Conservation (phyloP, 2,888 invertebrate species). For the Agonopterix arenella region DNA sequence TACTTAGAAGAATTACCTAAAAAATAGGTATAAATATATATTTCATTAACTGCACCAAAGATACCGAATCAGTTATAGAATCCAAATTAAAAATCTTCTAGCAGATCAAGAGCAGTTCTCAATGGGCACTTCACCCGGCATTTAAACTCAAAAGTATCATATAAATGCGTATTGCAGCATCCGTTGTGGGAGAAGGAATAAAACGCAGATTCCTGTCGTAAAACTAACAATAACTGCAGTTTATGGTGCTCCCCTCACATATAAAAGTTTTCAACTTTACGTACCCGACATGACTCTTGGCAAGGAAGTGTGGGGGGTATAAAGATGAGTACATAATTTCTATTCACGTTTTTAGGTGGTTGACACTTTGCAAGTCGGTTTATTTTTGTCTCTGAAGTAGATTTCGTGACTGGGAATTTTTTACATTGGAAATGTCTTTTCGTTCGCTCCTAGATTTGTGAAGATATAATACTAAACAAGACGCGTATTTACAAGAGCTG, state of each 20-base stretch:
- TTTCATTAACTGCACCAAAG: too few species aligned
- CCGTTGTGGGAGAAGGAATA: slow-evolving; percentile 17
- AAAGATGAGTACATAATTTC: not conserved
- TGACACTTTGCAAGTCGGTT: not conserved
- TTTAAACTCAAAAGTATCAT: slow-evolving; percentile 7
- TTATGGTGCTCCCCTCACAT: slow-evolving; percentile 27
- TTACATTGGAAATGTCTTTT: too few species aligned
- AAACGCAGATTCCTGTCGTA: slow-evolving; percentile 30
- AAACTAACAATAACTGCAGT: slow-evolving; percentile 35
- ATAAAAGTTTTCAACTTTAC: slow-evolving; percentile 29
- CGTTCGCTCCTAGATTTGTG: too few species aligned
- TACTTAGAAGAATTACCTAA: too few species aligned
- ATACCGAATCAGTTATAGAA: too few species aligned
- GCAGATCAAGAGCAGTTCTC: too few species aligned
- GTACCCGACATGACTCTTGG: slow-evolving; percentile 12
- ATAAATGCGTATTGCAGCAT: slow-evolving; percentile 9
- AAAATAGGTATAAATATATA: too few species aligned
- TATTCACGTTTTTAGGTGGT: not conserved
- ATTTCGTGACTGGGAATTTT: too few species aligned
- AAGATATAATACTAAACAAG: too few species aligned
- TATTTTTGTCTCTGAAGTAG: too few species aligned
- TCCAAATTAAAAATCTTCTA: too few species aligned
- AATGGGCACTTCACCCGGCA: not conserved
- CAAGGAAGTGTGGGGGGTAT: slow-evolving; percentile 5
- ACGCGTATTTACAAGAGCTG: too few species aligned